Percentiles rank a stretch among this genome's conserved stretches.
Evolutionary conservation across 2,113 vertebrate genomes (phyloP).

Genomic region (Xerus inauris): DNA sequence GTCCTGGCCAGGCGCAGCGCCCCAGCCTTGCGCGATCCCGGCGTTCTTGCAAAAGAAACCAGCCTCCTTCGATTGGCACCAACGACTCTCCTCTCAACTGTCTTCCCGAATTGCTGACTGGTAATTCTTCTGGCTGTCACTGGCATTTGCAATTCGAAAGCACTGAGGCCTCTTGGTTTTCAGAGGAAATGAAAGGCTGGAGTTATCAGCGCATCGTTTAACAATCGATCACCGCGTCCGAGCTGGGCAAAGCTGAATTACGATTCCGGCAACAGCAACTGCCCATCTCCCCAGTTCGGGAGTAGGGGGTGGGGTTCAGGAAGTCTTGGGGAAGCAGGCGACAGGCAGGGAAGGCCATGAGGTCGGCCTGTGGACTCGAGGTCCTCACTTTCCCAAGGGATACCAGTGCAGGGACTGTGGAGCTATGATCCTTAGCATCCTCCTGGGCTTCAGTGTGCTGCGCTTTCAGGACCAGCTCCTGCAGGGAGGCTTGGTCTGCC

Average conservation of each 20-base stretch:
- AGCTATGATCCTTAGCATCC: too few species aligned
- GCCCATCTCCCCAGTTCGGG: neutral
- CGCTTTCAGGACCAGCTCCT: too few species aligned
- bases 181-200: neutral
- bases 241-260: neutral
- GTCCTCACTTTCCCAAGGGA: neutral
- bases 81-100: accelerated
- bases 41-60: neutral
- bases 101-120: accelerated
- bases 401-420: accelerated
- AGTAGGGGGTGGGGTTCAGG: accelerated
- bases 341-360: neutral
- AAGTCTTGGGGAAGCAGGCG: too few species aligned
- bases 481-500: neutral
- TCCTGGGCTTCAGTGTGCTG: too few species aligned
- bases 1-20: too few species aligned
- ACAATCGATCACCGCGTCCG: neutral
- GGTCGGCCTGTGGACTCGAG: neutral
- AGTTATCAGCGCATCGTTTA: neutral
- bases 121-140: neutral
- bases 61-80: neutral
- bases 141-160: neutral
- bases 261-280: neutral
- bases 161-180: neutral
- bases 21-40: too few species aligned